Evolutionary conservation across 2,888 invertebrate species (phyloP).

Genomic region (Tanypteryx hageni): DNA sequence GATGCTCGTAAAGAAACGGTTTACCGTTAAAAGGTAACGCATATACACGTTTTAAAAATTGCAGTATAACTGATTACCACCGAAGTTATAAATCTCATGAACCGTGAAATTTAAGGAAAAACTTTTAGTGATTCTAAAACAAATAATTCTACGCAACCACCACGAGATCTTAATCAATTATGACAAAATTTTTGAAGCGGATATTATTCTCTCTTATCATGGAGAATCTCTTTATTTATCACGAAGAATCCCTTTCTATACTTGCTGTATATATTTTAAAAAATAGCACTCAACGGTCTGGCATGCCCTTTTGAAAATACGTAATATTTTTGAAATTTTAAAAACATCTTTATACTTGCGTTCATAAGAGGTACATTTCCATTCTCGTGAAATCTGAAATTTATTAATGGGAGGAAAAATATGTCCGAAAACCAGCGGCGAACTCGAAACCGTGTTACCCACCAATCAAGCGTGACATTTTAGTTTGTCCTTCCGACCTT

Average conservation of each 20-base stretch:
- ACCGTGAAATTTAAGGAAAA: background rate
- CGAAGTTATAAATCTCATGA: background rate
- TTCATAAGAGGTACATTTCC: background rate
- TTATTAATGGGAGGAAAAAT: background rate
- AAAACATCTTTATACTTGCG: background rate
- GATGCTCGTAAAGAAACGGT: background rate
- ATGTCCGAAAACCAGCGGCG: background rate
- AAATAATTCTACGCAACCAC: background rate
- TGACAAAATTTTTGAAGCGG: background rate
- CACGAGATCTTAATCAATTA: background rate
- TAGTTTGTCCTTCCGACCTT: background rate
- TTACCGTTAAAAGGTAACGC: background rate
- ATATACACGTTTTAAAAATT: background rate
- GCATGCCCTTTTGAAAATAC: background rate
- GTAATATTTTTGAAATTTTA: background rate
- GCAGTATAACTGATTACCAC: background rate
- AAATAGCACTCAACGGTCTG: background rate
- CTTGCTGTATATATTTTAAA: background rate
- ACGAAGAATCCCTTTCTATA: background rate
- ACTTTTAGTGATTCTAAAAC: background rate
- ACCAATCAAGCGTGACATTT: conserved; percentile 10
- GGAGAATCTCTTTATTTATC: background rate
- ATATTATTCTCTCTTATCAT: background rate
- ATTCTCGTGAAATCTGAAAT: background rate
- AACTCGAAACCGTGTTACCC: background rate